phyloP scores from a whole-genome alignment of 2,113 vertebrate species.

The Brachionichthys hirsutus region DNA sequence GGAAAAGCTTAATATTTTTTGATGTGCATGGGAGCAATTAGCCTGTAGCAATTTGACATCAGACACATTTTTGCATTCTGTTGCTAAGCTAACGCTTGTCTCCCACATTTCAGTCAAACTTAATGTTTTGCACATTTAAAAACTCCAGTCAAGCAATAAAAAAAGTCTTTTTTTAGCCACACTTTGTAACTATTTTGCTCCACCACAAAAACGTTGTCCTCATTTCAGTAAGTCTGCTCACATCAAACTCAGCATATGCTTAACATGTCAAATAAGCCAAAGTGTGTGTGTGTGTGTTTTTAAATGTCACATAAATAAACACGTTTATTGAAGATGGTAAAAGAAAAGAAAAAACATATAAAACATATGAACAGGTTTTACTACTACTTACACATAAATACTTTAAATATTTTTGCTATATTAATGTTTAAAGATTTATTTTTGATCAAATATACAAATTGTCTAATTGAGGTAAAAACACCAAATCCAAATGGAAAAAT shows the following conservation, averaged over 20 bases:
- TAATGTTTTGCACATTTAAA: neutral
- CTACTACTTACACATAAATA: slow-evolving; percentile 13
- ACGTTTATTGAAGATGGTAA: too few species aligned
- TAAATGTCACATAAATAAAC: too few species aligned
- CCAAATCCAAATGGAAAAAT: too few species aligned
- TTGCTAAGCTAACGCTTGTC: neutral
- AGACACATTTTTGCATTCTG: neutral
- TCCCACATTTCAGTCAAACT: neutral
- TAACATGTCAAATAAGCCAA: too few species aligned
- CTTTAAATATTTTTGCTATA: neutral
- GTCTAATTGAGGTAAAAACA: neutral
- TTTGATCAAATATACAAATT: neutral
- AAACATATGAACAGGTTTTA: neutral
- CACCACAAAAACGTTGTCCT: too few species aligned
- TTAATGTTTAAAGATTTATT: neutral
- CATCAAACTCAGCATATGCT: too few species aligned
- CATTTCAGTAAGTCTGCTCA: too few species aligned
- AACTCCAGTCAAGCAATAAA: neutral
- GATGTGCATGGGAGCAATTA: neutral
- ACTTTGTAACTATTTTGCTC: too few species aligned
- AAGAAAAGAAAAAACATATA: neutral
- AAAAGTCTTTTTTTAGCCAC: too few species aligned
- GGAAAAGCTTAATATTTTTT: neutral
- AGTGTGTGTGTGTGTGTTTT: too few species aligned
- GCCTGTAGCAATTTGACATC: neutral